Conservation (phyloP, 2,113 vertebrate species). For the Recurvirostra avosetta region DNA sequence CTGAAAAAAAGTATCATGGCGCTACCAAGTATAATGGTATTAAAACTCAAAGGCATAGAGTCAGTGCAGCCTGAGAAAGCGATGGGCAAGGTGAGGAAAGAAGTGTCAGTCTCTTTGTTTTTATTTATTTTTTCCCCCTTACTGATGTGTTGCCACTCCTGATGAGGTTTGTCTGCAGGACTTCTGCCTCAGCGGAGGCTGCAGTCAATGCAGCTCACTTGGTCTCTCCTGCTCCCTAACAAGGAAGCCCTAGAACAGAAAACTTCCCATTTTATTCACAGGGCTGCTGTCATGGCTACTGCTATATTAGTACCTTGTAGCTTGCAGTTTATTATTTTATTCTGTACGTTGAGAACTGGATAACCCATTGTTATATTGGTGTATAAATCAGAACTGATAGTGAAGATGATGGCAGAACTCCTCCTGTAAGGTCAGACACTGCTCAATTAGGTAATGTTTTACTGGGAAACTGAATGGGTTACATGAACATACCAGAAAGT, state of each 20-base stretch:
- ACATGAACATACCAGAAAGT: neutral
- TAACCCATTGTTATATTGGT: neutral
- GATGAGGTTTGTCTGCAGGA: neutral
- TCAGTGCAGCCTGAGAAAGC: neutral
- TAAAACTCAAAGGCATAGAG: neutral
- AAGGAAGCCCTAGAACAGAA: neutral
- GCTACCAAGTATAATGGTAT: too few relatives aligned
- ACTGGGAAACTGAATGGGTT: neutral
- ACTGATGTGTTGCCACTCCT: neutral
- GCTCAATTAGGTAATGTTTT: neutral
- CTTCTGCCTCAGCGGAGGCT: neutral
- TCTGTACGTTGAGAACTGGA: neutral
- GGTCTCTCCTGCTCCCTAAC: neutral
- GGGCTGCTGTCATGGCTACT: neutral
- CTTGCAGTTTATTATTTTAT: neutral
- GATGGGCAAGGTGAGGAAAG: neutral
- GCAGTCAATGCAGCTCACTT: neutral
- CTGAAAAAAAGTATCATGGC: neutral
- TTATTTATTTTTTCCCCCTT: rapidly evolving
- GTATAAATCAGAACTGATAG: neutral
- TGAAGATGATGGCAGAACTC: neutral
- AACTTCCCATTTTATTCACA: neutral
- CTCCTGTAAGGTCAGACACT: neutral
- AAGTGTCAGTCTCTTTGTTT: neutral
- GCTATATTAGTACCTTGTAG: neutral